Base-by-base conservation (phyloP, 2,888 invertebrate genomes). In the Thecocarcelia acutangulata region DNA sequence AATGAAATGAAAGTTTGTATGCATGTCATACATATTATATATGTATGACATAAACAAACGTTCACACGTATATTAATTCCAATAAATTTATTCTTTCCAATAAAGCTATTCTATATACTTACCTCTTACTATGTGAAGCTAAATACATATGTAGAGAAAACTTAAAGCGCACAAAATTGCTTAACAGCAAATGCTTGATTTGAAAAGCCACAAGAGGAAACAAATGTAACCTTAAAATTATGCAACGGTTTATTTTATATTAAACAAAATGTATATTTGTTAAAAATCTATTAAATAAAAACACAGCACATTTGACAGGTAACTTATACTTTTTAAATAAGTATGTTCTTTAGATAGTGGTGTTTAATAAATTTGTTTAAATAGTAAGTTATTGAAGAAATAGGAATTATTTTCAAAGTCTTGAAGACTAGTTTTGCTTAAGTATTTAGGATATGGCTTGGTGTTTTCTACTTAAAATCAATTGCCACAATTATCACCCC, bases 401-500 rank as follows among this genome's bases (percentile, higher is more conserved):
- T 83, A 85, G 82, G 79, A 85, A 84, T 83, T 64, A 19, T 42
- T 72, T 82, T 66, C 1, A 61, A 54, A 37, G 28, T 15, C n/a
- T 52, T 15, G 13, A 44, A 54, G 40, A 58, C 15, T 46, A 40
- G 48, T 52, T 63, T 70, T 15, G 28, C 19, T 58, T 37, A 44
- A 40, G 9, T 28, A 13, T n/a, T 4, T 21, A 42, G 21, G 59
- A 59, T 54, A 40, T 72, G 42, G 4, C 19, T 52, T 42, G 2
- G 13, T 17, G 40, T 44, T 37, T 28, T 17, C 52, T 37, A 40
- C 12, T 28, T 8, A 17, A 44, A 40, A 13, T 66, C 61, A 64
- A 46, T 73, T 63, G 37, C 56, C 96, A 93, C 97, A 97, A 93
- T 96, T 96, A 93, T 97, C 97, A 92, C 97, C 97, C 97, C 97